Base-by-base conservation (phyloP, 2,888 invertebrate species). In the Epinotia nisella region DNA sequence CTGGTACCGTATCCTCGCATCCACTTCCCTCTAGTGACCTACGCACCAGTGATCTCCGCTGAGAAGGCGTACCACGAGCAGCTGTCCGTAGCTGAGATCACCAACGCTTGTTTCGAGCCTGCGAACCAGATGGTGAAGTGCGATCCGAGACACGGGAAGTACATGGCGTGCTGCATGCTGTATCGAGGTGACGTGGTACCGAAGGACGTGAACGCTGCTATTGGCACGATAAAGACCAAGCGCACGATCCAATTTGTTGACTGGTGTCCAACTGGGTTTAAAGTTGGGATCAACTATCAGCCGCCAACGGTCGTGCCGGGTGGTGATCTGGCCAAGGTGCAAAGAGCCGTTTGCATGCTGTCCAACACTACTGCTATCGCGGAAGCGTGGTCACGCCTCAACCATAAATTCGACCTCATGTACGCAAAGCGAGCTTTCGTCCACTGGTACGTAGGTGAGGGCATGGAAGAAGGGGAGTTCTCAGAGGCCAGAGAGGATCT, bases 281-380 rank as follows among this genome's bases (percentile, higher is more conserved):
- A 96, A 83, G 96, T 96, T 76, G 97, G 97, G 76, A 97, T 97
- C 90, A 98, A 98, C 94, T 98, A 98, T 91, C 97, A 94, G 95
- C 97, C 84, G 93, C 97, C 89, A 94, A 97, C 97, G 1, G 98
- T 97, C 15, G 98, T 98, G 0, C 98, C 98, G 0, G 98, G 98
- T 2, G 98, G 98, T 1, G 98, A 98, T 85, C 90, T 98, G 83
- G 98, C 98, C 71, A 98, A 98, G 91, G 98, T 98, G 0, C 98
- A 98, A 85, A 95, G 98, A 56, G 98, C 98, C 17, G 98, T 99
- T 2, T 99, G 99, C 94, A 99, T 98, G 98, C 93, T 99, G 85
- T 98, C 98, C 69, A 99, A 99, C 96, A 99, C 98, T 61, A 99
- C 98, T 0, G 98, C 98, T 75, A 98, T 99, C 83, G 98, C 98